These are phyloP conservation scores for Celastrina argiolus DNA, from an alignment of 2,888 invertebrate genomes.

Conservation along the genomic window DNA sequence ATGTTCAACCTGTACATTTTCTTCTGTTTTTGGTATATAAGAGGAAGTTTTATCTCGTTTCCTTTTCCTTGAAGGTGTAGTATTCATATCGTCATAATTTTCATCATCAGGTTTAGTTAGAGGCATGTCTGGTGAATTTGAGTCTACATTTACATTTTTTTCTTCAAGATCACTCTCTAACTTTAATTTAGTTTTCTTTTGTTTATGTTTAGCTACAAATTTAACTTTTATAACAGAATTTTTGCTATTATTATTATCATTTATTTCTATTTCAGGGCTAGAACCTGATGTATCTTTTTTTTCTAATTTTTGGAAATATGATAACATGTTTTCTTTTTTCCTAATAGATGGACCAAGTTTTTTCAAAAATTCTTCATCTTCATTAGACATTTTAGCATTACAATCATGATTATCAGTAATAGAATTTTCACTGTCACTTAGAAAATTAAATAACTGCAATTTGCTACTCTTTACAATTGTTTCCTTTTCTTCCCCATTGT, in stretches of 20 bases:
- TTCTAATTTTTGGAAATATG: conserved; percentile 77
- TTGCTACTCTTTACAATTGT: conserved; percentile 32
- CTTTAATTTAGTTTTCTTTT: conserved; percentile 45
- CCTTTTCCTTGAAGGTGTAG: conserved; percentile 37
- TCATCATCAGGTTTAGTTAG: neutral
- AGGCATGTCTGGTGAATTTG: neutral
- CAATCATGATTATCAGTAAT: conserved; percentile 32
- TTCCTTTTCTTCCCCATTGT: conserved; percentile 22
- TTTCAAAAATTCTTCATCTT: conserved; percentile 67
- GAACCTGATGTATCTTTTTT: conserved; percentile 44
- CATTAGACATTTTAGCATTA: conserved; percentile 44
- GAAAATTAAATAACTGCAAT: conserved; percentile 51
- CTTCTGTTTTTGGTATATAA: conserved; percentile 25
- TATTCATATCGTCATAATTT: conserved; percentile 27
- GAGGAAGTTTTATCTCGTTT: conserved; percentile 35
- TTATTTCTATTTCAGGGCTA: conserved; percentile 37
- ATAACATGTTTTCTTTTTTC: conserved; percentile 79
- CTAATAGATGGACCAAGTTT: conserved; percentile 78
- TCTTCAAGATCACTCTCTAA: neutral
- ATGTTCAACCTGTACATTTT: conserved; percentile 20
- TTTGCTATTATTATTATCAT: conserved; percentile 34
- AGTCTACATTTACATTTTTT: neutral
- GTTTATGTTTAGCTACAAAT: conserved; percentile 44
- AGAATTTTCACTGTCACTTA: conserved; percentile 38
- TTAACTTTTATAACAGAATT: conserved; percentile 56